A percentile compares a stretch with the other conserved stretches of the same genome.
Conservation (phyloP, 2,888 invertebrate genomes). For the Pherbina coryleti region DNA sequence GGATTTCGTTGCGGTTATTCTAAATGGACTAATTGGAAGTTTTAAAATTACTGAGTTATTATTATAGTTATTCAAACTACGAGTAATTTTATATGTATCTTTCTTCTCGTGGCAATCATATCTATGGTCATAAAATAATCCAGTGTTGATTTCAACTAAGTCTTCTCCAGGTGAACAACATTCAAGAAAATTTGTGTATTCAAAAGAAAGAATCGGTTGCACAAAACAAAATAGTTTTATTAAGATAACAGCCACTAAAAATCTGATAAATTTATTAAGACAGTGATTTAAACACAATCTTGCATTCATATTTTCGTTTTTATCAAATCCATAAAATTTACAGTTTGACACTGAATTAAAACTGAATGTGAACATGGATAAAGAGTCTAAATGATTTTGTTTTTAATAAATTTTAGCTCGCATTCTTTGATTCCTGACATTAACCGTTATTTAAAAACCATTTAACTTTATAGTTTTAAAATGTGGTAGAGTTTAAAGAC, state of each 20-base stretch:
- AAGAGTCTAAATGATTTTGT: too few species aligned
- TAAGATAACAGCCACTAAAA: not conserved
- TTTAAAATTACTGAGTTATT: constrained; percentile 42
- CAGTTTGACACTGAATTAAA: too few species aligned
- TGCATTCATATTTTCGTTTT: too few species aligned
- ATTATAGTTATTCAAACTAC: constrained; percentile 18
- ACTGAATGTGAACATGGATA: too few species aligned
- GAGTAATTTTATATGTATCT: not conserved
- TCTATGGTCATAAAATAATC: constrained; percentile 40
- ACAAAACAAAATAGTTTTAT: not conserved
- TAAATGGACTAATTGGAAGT: constrained; percentile 34
- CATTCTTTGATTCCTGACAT: too few species aligned
- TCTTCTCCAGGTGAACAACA: constrained; percentile 47
- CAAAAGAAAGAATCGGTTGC: not conserved
- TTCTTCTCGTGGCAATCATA: constrained; percentile 38
- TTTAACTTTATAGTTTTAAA: too few species aligned
- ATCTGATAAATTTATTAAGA: too few species aligned
- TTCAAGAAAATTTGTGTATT: constrained; percentile 34
- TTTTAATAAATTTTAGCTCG: too few species aligned
- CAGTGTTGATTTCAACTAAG: constrained; percentile 42
- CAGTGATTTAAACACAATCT: too few species aligned
- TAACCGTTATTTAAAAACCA: too few species aligned
- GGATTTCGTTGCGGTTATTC: constrained; percentile 34
- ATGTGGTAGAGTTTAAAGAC: too few species aligned
- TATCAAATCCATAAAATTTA: too few species aligned